A percentile compares a stretch with the other conserved stretches of the same genome.
These are phyloP conservation scores for Apotomis turbidana DNA, from an alignment of 2,888 invertebrate genomes.

Conservation along the genomic window DNA sequence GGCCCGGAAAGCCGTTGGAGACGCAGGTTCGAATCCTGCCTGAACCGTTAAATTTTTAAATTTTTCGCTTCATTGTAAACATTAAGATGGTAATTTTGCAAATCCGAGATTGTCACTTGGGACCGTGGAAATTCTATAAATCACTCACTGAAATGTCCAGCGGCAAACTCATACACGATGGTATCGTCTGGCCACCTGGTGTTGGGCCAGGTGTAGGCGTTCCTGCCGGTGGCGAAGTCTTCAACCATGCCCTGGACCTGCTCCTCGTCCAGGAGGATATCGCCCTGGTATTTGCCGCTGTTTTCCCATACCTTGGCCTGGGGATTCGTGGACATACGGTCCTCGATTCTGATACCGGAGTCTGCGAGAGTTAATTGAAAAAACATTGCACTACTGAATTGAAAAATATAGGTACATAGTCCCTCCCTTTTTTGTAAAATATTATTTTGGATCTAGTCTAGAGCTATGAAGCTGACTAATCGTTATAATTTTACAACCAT, in stretches of 20 bases:
- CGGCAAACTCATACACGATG: conserved; percentile 57
- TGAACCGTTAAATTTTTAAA: too few species aligned
- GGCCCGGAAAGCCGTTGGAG: too few species aligned
- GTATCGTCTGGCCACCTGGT: conserved; percentile 57
- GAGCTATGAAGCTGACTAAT: too few species aligned
- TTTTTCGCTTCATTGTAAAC: too few species aligned
- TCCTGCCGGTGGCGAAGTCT: conserved; percentile 53
- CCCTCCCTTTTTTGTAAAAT: too few species aligned
- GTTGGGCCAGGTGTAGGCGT: conserved; percentile 57
- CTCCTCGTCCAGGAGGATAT: conserved; percentile 60
- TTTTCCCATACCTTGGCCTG: conserved; percentile 55
- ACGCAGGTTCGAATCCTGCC: too few species aligned
- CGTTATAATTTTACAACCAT: too few species aligned
- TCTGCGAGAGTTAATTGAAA: conserved; percentile 41
- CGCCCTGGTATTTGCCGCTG: conserved; percentile 66
- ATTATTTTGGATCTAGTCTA: too few species aligned
- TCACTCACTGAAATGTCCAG: conserved; percentile 48
- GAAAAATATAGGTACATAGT: too few species aligned
- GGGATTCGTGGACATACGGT: conserved; percentile 50
- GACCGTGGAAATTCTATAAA: too few species aligned
- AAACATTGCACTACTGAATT: neutral
- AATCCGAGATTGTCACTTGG: too few species aligned
- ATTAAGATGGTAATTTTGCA: too few species aligned
- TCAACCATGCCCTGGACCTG: conserved; percentile 54
- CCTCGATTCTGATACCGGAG: conserved; percentile 49